Base-by-base conservation (phyloP, 2,113 vertebrate genomes). In the Atrichornis clamosus region DNA sequence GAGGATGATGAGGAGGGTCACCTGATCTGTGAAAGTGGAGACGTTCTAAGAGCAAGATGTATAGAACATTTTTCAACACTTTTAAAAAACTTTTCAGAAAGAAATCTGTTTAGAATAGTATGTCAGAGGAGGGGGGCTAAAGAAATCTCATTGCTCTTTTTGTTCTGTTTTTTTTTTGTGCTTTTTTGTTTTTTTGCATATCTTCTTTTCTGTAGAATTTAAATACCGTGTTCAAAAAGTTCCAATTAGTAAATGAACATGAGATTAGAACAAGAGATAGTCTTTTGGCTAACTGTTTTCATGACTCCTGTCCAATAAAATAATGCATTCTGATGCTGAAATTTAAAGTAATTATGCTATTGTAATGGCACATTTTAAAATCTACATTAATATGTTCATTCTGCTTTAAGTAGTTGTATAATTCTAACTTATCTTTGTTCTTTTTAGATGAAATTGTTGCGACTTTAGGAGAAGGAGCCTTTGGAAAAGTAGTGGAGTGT, bases 1-100 rank as follows among this genome's bases (percentile, higher is more conserved):
- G 99, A 99, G 99, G 99, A 99, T 99, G 99, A 99, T 99, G 99
- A 98, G 98, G 99, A 99, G 98, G 99, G 99, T 98, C 99, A 99
- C 98, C 99, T 99, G 99, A 99, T 99, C 99, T 99, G 99, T 99
- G 99, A 99, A 99, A 99, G 98, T 99, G 99, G 99, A 99, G 99
- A 99, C 99, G 98, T 99, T 98, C 99, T 99, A 98, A 99, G 98
- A 99, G 99, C 98, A 98, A 99, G 99, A 99, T 99, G 99, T 99
- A 99, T 99, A 99, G 99, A 99, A 99, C 98, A 99, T 99, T 99
- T 99, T 99, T 99, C 98, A 98, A 99, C 97, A 98, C 98, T 98
- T 98, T 98, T 97, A 73, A 96, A 97, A 96, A 98, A 97, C 97
- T 97, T 98, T 97, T 96, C 98, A 97, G 97, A 97, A 98, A 97